Evolutionary conservation across 1,140 invertebrate species (phyloP), one percentile per base, ranked within the genome.

Genomic region (Leptopilina boulardi): DNA sequence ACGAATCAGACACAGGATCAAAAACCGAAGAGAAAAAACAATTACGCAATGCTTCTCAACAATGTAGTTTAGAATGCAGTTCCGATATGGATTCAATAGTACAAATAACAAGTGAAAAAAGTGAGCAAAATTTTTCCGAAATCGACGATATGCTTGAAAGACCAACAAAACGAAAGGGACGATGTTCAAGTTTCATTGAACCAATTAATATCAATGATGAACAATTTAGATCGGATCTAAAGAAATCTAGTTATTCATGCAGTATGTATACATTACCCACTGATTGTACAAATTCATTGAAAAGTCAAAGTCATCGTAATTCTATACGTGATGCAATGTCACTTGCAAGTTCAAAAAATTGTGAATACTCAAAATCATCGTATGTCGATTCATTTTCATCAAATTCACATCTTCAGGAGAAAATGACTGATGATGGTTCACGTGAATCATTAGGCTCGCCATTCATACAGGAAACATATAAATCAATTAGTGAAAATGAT

Each of bases 71-170:
- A 38, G 94, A 95, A 80, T 95, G 95, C 80, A 95, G 94, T 76
- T 95, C 95, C 30, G 95, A 94, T 21, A 93, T 95, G 71, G 93
- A 95, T 13, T 94, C 94, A 0, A 94, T 92, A 0, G 94, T 94
- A 0, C 91, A 93, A 82, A 93, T 95, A 74, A 84, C 81, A 9
- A 90, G 88, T 47, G 89, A 91, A 70, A 87, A 81, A 15, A 89
- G 89, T 59, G 89, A 90, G 76, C 86, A 89, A 70, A 87, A 91
- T 83, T 78, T 90, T 30, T 86, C 89, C 0, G 89, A 91, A 71
- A 86, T 90, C 41, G 85, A 86, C 34, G 88, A 90, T 34, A 85
- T 77, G 15, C 51, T 70, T 0, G 51, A 71, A 74, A 83, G 54
- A 74, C 51, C 15, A 19, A 54, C 34, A 9, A 59, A 18, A 54